A percentile compares a stretch with the other conserved stretches of the same genome.
phyloP scores from a whole-genome alignment of 2,888 invertebrate genomes.

The Drosophila melanosoma region DNA sequence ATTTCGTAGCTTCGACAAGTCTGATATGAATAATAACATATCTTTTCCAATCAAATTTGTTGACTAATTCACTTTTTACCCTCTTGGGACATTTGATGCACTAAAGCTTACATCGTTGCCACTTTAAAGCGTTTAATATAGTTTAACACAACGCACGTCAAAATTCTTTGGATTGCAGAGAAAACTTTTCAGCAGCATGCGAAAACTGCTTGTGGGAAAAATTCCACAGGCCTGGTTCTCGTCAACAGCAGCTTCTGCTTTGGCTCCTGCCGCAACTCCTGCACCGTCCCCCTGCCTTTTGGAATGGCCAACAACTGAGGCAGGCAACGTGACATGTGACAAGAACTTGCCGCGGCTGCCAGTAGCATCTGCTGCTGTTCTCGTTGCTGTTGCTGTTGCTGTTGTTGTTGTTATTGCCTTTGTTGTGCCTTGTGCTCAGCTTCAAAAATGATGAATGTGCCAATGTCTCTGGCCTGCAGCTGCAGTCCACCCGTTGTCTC shows the following conservation, averaged over 20 bases:
- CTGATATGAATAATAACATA: background rate
- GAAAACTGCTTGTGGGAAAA: slow-evolving; percentile 44
- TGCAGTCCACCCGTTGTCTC: slow-evolving; percentile 39
- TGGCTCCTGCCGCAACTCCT: background rate
- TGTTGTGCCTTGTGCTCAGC: slow-evolving; percentile 44
- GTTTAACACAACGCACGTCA: slow-evolving; percentile 31
- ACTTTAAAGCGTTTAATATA: slow-evolving; percentile 34
- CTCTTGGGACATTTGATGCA: slow-evolving; percentile 9
- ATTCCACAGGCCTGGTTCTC: slow-evolving; percentile 53
- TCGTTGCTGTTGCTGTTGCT: slow-evolving; percentile 11
- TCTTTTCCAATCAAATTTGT: background rate
- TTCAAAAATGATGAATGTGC: slow-evolving; percentile 76
- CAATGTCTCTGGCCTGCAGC: slow-evolving; percentile 67
- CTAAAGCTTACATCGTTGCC: slow-evolving; percentile 4
- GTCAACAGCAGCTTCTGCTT: slow-evolving; percentile 14
- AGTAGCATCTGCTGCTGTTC: slow-evolving; percentile 69
- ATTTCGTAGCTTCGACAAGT: background rate
- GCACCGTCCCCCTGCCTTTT: background rate
- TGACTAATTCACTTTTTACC: background rate
- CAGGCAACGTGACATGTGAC: slow-evolving; percentile 78
- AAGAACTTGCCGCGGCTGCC: slow-evolving; percentile 75
- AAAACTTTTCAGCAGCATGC: slow-evolving; percentile 48
- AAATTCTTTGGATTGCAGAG: slow-evolving; percentile 36
- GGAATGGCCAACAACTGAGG: slow-evolving; percentile 26
- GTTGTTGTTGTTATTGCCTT: slow-evolving; percentile 18